A percentile compares a stretch with the other conserved stretches of the same genome.
These are phyloP conservation scores for Argyrosomus regius DNA, from an alignment of 2,797 vertebrate genomes.

Conservation along the genomic window DNA sequence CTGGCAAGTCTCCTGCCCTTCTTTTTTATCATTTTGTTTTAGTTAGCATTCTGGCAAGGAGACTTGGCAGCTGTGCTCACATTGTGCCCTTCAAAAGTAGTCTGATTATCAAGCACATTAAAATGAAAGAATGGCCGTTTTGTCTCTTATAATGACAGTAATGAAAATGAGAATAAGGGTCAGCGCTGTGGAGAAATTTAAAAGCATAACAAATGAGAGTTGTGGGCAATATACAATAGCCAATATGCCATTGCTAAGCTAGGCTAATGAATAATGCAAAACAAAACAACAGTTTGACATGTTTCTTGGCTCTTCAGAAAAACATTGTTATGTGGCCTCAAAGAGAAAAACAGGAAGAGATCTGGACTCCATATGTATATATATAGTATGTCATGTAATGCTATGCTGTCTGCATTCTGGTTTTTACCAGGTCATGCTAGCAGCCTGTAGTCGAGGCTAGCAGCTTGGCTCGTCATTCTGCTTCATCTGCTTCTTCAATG, in stretches of 20 bases:
- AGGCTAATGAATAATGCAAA: constrained; percentile 35
- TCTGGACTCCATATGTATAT: background rate
- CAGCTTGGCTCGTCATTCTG: constrained; percentile 59
- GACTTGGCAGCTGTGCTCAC: too few species aligned
- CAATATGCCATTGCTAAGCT: background rate
- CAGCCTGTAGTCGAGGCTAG: constrained; percentile 23
- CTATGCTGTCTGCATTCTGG: background rate
- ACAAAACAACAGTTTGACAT: constrained; percentile 18
- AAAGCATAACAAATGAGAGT: too few species aligned
- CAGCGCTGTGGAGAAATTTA: too few species aligned
- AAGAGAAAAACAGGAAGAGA: background rate
- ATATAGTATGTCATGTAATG: background rate
- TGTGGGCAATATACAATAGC: too few species aligned
- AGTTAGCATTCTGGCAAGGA: too few species aligned
- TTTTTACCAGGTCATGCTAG: constrained; percentile 48
- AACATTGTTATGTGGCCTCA: background rate
- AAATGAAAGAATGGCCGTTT: too few species aligned
- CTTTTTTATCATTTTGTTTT: too few species aligned
- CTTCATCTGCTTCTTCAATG: constrained; percentile 60
- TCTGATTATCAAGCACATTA: too few species aligned
- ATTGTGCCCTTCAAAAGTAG: too few species aligned
- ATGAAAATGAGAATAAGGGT: too few species aligned
- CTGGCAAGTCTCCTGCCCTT: too few species aligned
- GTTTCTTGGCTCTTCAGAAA: constrained; percentile 18
- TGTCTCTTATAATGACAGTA: too few species aligned